Evolutionary conservation across 2,113 vertebrate species (phyloP), one percentile per base, ranked within the genome.

Genomic region (Rhombomys opimus): DNA sequence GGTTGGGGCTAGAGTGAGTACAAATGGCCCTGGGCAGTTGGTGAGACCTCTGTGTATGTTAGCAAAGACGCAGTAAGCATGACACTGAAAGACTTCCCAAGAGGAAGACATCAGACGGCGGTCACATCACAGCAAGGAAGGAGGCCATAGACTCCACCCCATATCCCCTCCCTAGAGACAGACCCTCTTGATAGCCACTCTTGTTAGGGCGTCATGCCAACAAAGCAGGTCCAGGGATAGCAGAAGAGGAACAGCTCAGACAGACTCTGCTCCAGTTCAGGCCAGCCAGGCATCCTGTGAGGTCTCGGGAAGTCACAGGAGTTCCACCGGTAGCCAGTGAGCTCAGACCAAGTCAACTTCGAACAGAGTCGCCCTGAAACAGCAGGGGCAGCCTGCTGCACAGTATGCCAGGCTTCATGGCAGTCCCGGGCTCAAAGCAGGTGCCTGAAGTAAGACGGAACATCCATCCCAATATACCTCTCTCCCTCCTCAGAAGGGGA

Each of bases 61-160:
- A 73, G 46, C 22, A 5, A 59, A 20, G 80, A 89, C 0, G 30
- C 52, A 41, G 14, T 25, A 17, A 81, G 22, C 23, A 88, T 70
- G 78, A 76, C 76, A 95, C n/a, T 76, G 93, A 84, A 94, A 59
- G 85, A 96, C 73, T 9, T 82, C 50, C 76, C 52, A 20, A 41
- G 72, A 85, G 46, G n/a, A 67, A 41, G 61, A 23, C 41, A 22
- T 4, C 20, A 82, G 35, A 12, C 18, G 57, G 38, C 18, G 1
- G 9, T 84, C 14, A 2, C 11, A 27, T 73, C 59, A 12, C 54
- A 89, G 63, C 18, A 81, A 68, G 75, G 65, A 84, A 15, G 30
- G 27, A 23, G 50, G 72, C 17, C 35, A 25, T 52, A 15, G 13
- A 32, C 0, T 17, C 73, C 27, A 52, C 14, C 20, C 35, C 76